phyloP scores from a whole-genome alignment of 2,113 vertebrate species.

The Talpa occidentalis region DNA sequence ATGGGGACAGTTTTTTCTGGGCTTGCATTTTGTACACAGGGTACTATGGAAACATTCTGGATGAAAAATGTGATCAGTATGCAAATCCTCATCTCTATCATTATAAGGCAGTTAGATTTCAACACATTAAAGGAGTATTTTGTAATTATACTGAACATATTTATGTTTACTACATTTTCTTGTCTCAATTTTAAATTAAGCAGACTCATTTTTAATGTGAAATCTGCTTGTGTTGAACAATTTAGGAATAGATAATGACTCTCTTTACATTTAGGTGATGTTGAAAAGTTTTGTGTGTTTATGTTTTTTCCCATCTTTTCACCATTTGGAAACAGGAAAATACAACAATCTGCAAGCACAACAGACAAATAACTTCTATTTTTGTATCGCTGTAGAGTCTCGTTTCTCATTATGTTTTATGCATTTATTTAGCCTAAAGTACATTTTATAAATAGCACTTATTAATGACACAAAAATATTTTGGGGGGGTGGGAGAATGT shows the following conservation, averaged over 20 bases:
- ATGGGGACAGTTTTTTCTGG: neutral
- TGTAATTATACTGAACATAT: constrained; percentile 59
- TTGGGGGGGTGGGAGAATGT: too few species aligned
- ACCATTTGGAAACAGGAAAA: constrained; percentile 64
- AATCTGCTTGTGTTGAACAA: constrained; percentile 49
- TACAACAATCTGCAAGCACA: constrained; percentile 54
- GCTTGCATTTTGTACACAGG: neutral
- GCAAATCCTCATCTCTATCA: constrained; percentile 53
- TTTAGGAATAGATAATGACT: constrained; percentile 59
- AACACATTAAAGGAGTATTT: constrained; percentile 62
- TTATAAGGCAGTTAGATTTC: constrained; percentile 66
- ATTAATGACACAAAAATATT: neutral
- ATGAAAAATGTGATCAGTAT: constrained; percentile 57
- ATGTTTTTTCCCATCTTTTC: constrained; percentile 28
- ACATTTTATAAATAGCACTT: neutral
- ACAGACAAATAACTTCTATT: constrained; percentile 46
- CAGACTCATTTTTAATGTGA: constrained; percentile 54
- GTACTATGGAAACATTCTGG: constrained; percentile 38
- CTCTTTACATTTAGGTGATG: constrained; percentile 37
- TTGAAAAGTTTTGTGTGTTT: constrained; percentile 49
- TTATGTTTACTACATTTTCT: constrained; percentile 64
- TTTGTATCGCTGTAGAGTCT: neutral
- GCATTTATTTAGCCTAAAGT: neutral
- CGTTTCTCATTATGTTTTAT: neutral
- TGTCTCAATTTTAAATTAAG: constrained; percentile 58